Evolutionary conservation across 2,797 vertebrate genomes (phyloP).

Genomic region (Hydrolagus colliei): DNA sequence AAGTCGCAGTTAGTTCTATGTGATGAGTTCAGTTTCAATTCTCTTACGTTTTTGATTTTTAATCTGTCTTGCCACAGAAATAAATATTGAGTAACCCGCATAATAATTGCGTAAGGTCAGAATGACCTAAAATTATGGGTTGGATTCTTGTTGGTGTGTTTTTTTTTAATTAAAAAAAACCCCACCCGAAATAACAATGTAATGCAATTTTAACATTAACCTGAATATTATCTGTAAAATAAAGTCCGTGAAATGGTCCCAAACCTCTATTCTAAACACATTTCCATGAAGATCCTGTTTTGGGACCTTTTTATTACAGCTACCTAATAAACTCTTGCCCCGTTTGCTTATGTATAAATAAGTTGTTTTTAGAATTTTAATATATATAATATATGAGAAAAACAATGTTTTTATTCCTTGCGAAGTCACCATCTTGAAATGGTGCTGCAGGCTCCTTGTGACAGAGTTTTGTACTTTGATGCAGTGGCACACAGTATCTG

Average conservation of each 20-base stretch:
- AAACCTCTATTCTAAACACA: neutral
- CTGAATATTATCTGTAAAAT: neutral
- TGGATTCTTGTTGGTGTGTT: neutral
- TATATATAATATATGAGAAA: neutral
- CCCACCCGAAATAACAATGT: too few species aligned
- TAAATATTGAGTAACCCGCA: too few species aligned
- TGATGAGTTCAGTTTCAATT: neutral
- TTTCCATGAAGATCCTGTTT: neutral
- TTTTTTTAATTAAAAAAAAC: neutral
- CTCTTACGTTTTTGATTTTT: neutral
- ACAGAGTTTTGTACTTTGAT: neutral
- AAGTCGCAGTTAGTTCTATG: neutral
- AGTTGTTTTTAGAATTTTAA: too few species aligned
- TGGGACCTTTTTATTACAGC: neutral
- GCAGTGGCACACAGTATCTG: neutral
- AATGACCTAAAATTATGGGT: neutral
- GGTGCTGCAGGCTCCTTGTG: too few species aligned
- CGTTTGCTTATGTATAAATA: neutral
- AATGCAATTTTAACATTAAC: neutral
- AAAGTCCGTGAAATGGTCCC: neutral
- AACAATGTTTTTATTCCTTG: constrained; percentile 12
- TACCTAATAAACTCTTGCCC: neutral
- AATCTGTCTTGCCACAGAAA: too few species aligned
- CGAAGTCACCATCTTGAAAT: neutral
- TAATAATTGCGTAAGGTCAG: neutral